Evolutionary conservation across 2,888 invertebrate genomes (phyloP).

Genomic region (Nasonovia ribisnigri): DNA sequence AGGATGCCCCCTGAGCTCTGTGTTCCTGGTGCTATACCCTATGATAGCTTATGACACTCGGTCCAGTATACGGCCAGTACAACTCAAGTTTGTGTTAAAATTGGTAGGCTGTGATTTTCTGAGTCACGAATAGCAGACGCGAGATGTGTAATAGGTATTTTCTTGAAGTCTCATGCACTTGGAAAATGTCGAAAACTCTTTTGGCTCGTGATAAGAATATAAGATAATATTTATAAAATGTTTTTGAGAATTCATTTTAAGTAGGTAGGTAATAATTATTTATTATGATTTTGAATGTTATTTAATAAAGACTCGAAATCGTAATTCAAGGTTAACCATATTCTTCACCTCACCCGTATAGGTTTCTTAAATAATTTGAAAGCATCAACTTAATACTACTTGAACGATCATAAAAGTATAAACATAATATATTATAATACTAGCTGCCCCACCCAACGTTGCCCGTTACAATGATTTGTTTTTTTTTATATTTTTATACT

Average conservation of each 20-base stretch:
- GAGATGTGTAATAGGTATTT: background rate
- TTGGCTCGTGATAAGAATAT: background rate
- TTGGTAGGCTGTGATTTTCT: background rate
- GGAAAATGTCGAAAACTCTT: background rate
- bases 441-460: too few relatives aligned
- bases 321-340: background rate
- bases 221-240: background rate
- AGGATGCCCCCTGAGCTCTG: too few relatives aligned
- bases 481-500: too few relatives aligned
- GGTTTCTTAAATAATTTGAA: background rate
- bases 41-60: too few relatives aligned
- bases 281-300: background rate
- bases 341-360: background rate
- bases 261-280: background rate
- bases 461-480: too few relatives aligned
- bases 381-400: background rate
- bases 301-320: background rate
- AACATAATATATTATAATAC: too few relatives aligned
- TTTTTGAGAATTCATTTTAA: background rate
- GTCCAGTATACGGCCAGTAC: too few relatives aligned
- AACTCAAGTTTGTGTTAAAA: too few relatives aligned
- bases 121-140: background rate
- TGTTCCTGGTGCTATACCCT: too few relatives aligned
- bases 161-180: background rate
- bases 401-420: too few relatives aligned